Evolutionary conservation across 2,113 vertebrate genomes (phyloP).

Genomic region (Engystomops pustulosus): DNA sequence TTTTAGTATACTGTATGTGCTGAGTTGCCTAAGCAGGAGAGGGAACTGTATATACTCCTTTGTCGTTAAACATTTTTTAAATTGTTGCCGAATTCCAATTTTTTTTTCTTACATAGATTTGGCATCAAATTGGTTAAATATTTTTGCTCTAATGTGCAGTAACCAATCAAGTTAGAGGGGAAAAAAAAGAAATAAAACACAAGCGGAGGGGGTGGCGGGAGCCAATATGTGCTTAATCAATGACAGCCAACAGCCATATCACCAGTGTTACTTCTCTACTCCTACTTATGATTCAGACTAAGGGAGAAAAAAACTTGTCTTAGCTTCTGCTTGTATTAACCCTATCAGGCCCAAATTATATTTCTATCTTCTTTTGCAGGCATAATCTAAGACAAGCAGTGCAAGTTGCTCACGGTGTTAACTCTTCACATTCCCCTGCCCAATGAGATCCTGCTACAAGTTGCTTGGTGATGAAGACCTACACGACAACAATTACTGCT

Average conservation of each 20-base stretch:
- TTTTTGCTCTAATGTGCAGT: conserved; percentile 21
- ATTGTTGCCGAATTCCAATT: not conserved
- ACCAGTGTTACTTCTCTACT: conserved; percentile 42
- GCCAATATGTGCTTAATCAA: conserved; percentile 26
- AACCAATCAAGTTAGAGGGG: conserved; percentile 1
- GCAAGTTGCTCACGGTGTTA: not conserved
- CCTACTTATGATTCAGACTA: conserved; percentile 41
- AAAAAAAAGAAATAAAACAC: conserved; percentile 22
- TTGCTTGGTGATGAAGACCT: not conserved
- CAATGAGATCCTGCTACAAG: not conserved
- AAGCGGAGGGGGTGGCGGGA: not conserved
- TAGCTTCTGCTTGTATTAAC: conserved; percentile 37
- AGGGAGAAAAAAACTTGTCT: conserved; percentile 21
- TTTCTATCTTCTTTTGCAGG: not conserved
- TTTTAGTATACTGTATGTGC: not conserved
- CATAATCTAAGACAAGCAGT: not conserved
- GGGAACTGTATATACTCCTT: not conserved
- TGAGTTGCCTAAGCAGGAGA: not conserved
- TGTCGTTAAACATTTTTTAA: not conserved
- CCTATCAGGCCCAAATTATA: not conserved
- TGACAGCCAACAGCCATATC: conserved; percentile 48
- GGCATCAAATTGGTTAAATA: conserved; percentile 5
- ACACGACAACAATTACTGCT: conserved; percentile 21
- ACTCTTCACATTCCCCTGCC: not conserved
- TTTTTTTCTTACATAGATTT: not conserved